phyloP scores from a whole-genome alignment of 2,888 invertebrate genomes.

The Neria commutata region DNA sequence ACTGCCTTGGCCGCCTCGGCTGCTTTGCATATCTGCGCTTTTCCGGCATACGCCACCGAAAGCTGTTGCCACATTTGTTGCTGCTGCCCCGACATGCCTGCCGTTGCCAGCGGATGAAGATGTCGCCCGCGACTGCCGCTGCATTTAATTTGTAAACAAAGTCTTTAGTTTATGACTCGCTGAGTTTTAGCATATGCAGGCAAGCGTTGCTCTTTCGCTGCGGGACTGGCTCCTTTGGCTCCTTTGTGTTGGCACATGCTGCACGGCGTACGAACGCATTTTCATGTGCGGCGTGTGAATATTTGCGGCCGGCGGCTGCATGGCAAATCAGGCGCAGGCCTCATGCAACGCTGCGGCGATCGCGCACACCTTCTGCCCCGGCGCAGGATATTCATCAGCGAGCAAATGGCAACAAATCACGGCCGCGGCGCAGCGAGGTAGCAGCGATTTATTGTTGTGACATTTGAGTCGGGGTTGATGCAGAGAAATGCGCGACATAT shows the following conservation, averaged over 20 bases:
- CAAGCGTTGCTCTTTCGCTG: too few species aligned
- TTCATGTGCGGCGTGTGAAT: not conserved
- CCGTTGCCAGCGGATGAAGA: constrained; percentile 33
- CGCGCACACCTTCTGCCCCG: not conserved
- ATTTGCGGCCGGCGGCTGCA: not conserved
- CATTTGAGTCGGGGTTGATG: not conserved
- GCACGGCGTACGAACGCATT: not conserved
- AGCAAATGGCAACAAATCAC: not conserved
- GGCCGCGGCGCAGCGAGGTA: not conserved
- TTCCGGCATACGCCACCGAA: constrained; percentile 12
- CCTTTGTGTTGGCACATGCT: not conserved
- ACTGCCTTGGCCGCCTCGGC: not conserved
- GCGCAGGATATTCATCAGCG: constrained; percentile 2
- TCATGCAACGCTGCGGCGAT: not conserved
- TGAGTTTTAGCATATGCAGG: constrained; percentile 44
- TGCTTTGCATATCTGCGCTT: constrained; percentile 4
- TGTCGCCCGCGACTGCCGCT: constrained; percentile 33
- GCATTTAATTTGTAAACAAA: constrained; percentile 56
- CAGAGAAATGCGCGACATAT: too few species aligned
- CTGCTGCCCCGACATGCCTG: not conserved
- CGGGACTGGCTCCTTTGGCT: too few species aligned
- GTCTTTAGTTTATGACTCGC: constrained; percentile 54
- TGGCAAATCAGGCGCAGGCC: not conserved
- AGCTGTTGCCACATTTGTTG: not conserved
- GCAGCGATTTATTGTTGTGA: not conserved